Evolutionary conservation across 2,113 vertebrate species (phyloP).

Genomic region (Melanocharis versteri): DNA sequence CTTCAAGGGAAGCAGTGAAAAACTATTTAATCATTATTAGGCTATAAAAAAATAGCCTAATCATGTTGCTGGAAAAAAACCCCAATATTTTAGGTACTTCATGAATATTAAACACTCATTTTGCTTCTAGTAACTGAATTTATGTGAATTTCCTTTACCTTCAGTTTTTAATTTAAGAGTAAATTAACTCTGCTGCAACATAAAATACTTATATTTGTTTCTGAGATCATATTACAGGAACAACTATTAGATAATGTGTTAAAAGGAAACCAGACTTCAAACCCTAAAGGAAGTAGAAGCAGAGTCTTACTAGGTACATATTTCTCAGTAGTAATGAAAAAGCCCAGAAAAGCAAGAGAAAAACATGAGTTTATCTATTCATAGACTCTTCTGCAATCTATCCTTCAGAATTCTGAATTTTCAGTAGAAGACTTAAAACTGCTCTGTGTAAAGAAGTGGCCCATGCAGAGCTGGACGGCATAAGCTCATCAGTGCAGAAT

Average conservation of each 20-base stretch:
- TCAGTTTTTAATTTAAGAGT: neutral
- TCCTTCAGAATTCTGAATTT: neutral
- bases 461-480: neutral
- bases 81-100: neutral
- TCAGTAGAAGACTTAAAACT: neutral
- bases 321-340: neutral
- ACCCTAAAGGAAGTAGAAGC: neutral
- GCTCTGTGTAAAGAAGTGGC: neutral
- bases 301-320: neutral
- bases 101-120: neutral
- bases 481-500: neutral
- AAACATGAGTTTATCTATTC: neutral
- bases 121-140: neutral
- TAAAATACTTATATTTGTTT: neutral
- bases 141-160: neutral
- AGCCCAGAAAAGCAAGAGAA: neutral
- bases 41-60: neutral
- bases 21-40: neutral
- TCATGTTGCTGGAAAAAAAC: neutral
- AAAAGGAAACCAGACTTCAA: neutral
- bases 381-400: neutral
- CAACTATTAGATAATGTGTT: neutral
- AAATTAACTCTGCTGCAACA: neutral
- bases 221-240: neutral
- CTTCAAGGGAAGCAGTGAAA: neutral